Conservation (phyloP, 2,797 vertebrate species). For the Eremophila alpestris region DNA sequence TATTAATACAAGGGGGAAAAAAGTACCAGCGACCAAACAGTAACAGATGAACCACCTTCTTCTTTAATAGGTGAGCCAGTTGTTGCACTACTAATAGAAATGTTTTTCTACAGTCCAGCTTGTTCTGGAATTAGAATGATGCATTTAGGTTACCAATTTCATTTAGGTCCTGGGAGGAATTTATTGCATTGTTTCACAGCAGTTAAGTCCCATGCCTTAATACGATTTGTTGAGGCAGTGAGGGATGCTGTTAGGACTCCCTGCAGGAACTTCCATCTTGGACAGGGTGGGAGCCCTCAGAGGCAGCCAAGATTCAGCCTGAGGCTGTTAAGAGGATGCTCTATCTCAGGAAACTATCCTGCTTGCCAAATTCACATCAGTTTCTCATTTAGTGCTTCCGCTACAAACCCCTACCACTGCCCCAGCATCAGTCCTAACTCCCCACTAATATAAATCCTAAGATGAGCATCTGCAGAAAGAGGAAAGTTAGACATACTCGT, state of each 20-base stretch:
- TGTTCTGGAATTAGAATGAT: slow-evolving; percentile 10
- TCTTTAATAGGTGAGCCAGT: not conserved
- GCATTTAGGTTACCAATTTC: not conserved
- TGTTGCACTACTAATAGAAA: not conserved
- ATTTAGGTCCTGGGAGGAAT: not conserved
- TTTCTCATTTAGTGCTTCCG: not conserved
- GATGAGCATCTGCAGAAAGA: not conserved
- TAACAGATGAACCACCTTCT: slow-evolving; percentile 10
- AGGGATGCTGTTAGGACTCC: not conserved
- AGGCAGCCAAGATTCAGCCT: not conserved
- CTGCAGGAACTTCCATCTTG: slow-evolving; percentile 13
- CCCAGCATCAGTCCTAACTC: not conserved
- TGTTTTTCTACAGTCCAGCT: slow-evolving; percentile 2
- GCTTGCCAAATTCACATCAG: slow-evolving; percentile 38
- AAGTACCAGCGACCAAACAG: not conserved
- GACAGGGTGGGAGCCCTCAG: not conserved
- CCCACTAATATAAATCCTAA: not conserved
- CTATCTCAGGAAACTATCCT: not conserved
- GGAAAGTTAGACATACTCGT: not conserved
- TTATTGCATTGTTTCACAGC: not conserved
- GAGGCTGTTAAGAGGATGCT: not conserved
- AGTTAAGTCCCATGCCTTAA: not conserved
- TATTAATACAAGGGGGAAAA: not conserved
- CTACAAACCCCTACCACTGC: not conserved
- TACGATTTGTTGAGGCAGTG: not conserved